Evolutionary conservation across 2,113 vertebrate species (phyloP).

Genomic region (Chitala chitala): DNA sequence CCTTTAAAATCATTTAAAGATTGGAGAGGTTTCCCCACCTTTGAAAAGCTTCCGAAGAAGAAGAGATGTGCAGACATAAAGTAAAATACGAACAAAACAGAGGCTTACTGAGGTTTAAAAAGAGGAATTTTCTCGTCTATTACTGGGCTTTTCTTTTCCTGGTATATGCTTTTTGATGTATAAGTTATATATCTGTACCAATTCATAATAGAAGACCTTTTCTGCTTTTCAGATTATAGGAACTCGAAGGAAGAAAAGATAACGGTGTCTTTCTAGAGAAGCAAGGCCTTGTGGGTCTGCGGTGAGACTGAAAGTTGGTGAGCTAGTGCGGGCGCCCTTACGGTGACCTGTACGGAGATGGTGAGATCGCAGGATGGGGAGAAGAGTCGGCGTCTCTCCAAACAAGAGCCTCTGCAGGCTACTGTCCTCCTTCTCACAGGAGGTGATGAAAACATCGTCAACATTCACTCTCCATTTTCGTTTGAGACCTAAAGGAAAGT

Average conservation of each 20-base stretch:
- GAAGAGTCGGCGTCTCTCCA: background rate
- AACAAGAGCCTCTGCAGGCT: background rate
- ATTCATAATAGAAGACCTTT: background rate
- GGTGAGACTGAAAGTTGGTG: too few relatives aligned
- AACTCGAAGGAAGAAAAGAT: background rate
- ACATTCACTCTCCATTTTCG: background rate
- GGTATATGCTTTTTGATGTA: background rate
- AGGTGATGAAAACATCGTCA: background rate
- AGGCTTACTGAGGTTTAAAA: too few relatives aligned
- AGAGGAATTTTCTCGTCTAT: too few relatives aligned
- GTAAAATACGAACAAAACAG: too few relatives aligned
- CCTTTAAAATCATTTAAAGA: too few relatives aligned
- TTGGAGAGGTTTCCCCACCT: too few relatives aligned
- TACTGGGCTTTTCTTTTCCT: background rate
- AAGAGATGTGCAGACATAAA: too few relatives aligned
- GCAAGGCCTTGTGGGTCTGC: background rate
- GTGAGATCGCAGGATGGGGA: background rate
- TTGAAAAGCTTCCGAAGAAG: too few relatives aligned
- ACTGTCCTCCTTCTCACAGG: background rate
- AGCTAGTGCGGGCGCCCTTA: too few relatives aligned
- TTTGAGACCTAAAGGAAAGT: background rate
- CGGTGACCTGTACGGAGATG: background rate
- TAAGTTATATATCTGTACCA: background rate
- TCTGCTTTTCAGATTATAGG: too few relatives aligned
- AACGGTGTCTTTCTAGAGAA: background rate